Conservation (phyloP, 2,888 invertebrate species). For the Oegoconia quadripuncta region DNA sequence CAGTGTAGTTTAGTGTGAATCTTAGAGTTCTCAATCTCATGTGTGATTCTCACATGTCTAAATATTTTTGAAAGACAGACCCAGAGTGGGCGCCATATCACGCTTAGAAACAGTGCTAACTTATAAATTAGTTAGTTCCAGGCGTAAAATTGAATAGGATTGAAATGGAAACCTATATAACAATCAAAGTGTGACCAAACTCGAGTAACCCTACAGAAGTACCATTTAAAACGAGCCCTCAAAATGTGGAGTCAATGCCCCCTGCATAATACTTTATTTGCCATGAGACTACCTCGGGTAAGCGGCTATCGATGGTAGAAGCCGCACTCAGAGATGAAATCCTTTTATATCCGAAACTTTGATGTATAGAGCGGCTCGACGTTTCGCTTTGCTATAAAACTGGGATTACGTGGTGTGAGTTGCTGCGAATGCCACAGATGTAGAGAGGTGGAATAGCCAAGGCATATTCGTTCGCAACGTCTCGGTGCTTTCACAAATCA, state of each 20-base stretch:
- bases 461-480: too few relatives aligned
- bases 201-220: too few relatives aligned
- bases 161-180: too few relatives aligned
- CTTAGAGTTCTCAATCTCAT: too few relatives aligned
- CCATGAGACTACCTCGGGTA: slow-evolving; percentile 17
- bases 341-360: slow-evolving; percentile 40
- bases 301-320: slow-evolving; percentile 9
- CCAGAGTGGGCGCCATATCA: slow-evolving; percentile 51
- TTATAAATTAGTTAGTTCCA: too few relatives aligned
- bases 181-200: too few relatives aligned
- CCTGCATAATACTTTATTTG: slow-evolving; percentile 24
- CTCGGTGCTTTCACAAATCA: too few relatives aligned
- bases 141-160: too few relatives aligned
- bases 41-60: too few relatives aligned
- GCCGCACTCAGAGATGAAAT: slow-evolving; percentile 18
- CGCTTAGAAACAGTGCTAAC: slow-evolving; percentile 54
- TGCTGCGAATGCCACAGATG: slow-evolving; percentile 8
- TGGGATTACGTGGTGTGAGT: slow-evolving; percentile 23
- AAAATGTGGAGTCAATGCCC: background rate
- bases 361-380: slow-evolving; percentile 27
- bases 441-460: slow-evolving; percentile 13
- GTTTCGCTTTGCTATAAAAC: slow-evolving; percentile 14
- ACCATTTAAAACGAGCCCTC: too few relatives aligned
- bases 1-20: too few relatives aligned
- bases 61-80: too few relatives aligned